These are phyloP conservation scores for Omphaloscelis lunosa DNA, from an alignment of 2,888 invertebrate genomes.

Conservation along the genomic window DNA sequence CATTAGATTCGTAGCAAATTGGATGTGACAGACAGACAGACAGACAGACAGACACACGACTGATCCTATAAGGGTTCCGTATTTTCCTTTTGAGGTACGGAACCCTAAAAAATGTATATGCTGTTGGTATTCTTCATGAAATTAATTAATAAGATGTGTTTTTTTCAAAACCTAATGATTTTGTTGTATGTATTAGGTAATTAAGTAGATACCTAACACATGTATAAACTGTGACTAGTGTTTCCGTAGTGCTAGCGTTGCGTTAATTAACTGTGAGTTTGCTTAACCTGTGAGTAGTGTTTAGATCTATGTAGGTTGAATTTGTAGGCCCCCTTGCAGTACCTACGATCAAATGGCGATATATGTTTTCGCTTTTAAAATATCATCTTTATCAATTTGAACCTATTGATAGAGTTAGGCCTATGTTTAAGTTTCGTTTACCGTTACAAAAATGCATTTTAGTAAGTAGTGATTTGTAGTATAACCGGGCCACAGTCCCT, in stretches of 20 bases:
- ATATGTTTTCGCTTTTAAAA: not conserved
- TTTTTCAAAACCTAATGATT: not conserved
- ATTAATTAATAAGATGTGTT: too few relatives aligned
- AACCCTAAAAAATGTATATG: not conserved
- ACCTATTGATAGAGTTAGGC: not conserved
- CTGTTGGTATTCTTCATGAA: not conserved
- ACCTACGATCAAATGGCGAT: too few relatives aligned
- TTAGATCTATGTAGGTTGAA: conserved; percentile 3
- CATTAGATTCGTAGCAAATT: too few relatives aligned
- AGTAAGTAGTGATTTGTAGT: not conserved
- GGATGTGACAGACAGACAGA: too few relatives aligned
- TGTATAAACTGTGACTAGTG: conserved; percentile 17
- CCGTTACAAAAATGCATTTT: not conserved
- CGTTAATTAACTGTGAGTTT: conserved; percentile 43
- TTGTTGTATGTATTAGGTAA: not conserved
- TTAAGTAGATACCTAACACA: not conserved
- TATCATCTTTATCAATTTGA: too few relatives aligned
- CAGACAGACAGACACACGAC: too few relatives aligned
- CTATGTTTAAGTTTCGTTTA: not conserved
- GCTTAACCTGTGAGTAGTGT: conserved; percentile 27
- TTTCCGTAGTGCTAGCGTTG: conserved; percentile 28
- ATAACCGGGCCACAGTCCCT: not conserved
- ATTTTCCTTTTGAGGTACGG: too few relatives aligned
- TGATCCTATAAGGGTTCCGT: too few relatives aligned
- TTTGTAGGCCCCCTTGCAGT: not conserved